Evolutionary conservation across 30 jellyfish, hydroid and myxozoan genomes (phyloP).

Genomic region (Aurelia sp.): DNA sequence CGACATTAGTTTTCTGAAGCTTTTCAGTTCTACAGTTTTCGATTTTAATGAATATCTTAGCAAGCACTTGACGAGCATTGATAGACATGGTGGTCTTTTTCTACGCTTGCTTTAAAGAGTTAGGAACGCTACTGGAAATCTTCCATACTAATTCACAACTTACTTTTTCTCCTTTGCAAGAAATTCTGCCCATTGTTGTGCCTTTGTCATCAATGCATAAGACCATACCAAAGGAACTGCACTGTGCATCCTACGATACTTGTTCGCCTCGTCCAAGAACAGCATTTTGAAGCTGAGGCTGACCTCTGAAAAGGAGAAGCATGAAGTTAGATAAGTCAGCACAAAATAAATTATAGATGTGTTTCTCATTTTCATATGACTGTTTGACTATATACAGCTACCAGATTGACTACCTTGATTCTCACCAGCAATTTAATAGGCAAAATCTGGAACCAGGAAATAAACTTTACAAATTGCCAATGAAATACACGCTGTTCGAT

Average conservation of each 20-base stretch:
- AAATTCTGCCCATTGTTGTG: conserved; percentile 98
- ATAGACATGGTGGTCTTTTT: neutral
- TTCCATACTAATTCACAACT: conserved; percentile 1
- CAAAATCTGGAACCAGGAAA: neutral
- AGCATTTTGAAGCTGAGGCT: conserved; percentile 66
- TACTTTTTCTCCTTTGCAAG: conserved; percentile 85
- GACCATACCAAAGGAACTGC: conserved; percentile 96
- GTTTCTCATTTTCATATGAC: too few species aligned
- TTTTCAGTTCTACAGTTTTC: too few species aligned
- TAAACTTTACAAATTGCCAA: neutral
- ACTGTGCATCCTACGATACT: conserved; percentile 94
- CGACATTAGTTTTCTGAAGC: too few species aligned
- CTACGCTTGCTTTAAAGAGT: neutral
- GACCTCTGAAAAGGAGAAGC: conserved; percentile 40
- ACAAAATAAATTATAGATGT: too few species aligned
- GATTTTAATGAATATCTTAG: too few species aligned
- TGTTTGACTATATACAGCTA: too few species aligned
- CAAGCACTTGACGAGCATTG: too few species aligned
- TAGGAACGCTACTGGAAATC: too few species aligned
- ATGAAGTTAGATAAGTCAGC: too few species aligned
- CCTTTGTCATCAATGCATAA: conserved; percentile 53
- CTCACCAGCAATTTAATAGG: neutral
- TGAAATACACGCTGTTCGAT: too few species aligned
- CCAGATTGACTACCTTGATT: too few species aligned
- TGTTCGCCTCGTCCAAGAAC: conserved; percentile 80